Percentiles rank a stretch among this genome's conserved stretches.
Conservation (phyloP, 2,797 vertebrate species). For the Pipistrellus pygmaeus region DNA sequence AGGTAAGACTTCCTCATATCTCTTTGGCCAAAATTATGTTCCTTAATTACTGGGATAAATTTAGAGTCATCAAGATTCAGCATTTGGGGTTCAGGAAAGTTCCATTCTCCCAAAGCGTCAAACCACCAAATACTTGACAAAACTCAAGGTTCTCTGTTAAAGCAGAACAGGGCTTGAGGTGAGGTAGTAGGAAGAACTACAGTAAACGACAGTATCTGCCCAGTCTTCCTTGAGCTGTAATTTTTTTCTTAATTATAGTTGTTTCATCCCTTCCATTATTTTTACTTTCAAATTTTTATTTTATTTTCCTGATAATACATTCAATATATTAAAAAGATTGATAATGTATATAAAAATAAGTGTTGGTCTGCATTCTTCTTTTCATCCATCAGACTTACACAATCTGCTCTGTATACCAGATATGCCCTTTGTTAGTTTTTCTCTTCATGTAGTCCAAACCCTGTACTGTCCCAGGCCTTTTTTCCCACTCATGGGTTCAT, state of each 20-base stretch:
- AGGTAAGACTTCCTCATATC: neutral
- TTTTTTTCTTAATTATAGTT: neutral
- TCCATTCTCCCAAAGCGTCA: neutral
- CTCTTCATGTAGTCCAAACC: neutral
- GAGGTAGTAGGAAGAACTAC: neutral
- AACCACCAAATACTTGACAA: neutral
- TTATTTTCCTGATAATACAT: neutral
- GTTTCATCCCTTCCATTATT: neutral
- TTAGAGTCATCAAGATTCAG: neutral
- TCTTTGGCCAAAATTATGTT: neutral
- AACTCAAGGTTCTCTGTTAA: neutral
- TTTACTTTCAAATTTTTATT: neutral
- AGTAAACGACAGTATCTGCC: neutral
- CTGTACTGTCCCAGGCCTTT: no score
- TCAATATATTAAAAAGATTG: neutral
- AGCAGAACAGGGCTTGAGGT: neutral
- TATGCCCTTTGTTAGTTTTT: neutral
- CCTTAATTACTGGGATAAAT: neutral
- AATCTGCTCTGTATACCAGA: neutral
- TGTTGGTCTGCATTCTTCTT: neutral
- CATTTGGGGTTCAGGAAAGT: neutral
- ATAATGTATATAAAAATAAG: neutral
- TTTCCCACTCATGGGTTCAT: neutral
- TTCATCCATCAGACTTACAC: neutral
- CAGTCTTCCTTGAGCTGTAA: neutral